Evolutionary conservation across 2,888 invertebrate genomes (phyloP).

Genomic region (Deilephila elpenor): DNA sequence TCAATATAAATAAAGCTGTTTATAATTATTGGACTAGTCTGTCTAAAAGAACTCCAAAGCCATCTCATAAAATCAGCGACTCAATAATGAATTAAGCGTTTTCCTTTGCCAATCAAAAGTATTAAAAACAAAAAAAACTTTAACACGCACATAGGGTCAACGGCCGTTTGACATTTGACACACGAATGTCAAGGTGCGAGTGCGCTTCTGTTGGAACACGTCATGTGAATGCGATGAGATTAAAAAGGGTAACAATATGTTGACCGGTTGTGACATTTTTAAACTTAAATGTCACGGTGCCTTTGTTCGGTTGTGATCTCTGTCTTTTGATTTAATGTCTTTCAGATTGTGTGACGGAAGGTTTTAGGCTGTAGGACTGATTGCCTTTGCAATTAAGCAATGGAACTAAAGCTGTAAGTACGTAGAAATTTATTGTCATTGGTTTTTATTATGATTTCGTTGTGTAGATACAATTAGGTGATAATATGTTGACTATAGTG

Average conservation of each 20-base stretch:
- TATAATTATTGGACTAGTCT: too few species aligned
- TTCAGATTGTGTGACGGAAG: conserved; percentile 13
- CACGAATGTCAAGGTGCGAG: conserved; percentile 79
- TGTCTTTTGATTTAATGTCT: conserved; percentile 15
- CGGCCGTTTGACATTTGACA: conserved; percentile 82
- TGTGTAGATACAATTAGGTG: too few species aligned
- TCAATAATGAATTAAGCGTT: background rate
- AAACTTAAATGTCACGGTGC: conserved; percentile 48
- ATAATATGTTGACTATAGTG: too few species aligned
- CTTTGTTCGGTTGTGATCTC: conserved; percentile 21
- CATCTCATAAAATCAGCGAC: background rate
- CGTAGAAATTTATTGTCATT: background rate
- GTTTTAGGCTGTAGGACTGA: conserved; percentile 1
- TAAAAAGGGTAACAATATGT: conserved; percentile 38
- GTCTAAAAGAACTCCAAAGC: background rate
- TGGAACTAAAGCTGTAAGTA: background rate
- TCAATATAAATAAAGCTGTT: too few species aligned
- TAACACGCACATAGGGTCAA: conserved; percentile 65
- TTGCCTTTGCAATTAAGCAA: background rate
- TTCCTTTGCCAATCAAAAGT: conserved; percentile 4
- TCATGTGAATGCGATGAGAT: conserved; percentile 47
- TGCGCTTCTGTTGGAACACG: conserved; percentile 44
- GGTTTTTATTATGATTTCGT: background rate
- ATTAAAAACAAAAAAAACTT: conserved; percentile 47
- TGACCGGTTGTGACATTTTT: conserved; percentile 45